Base-by-base conservation (phyloP, 1,140 invertebrate species). In the Telenomus remus region DNA sequence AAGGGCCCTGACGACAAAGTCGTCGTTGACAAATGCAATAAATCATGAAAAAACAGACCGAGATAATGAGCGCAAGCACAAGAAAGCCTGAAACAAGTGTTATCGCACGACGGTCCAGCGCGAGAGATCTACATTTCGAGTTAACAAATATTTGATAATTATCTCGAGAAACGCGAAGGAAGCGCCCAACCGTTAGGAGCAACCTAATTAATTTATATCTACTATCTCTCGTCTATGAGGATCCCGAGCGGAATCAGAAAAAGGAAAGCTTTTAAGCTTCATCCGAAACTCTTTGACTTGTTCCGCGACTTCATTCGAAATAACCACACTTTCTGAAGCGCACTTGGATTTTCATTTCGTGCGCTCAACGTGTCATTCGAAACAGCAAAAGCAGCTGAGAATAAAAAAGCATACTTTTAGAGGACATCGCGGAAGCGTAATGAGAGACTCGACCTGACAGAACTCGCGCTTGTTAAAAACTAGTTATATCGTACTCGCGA, bases 401-500 rank as follows among this genome's bases (percentile, higher is more conserved):
- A 49, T 68, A 68, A 68, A 77, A 55, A 76, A 77, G 49, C 42
- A 49, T 10, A 53, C 51, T 68, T 77, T 77, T 56, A 65, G 68
- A 72, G 69, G 75, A 72, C 69, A 77, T 72, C 35, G 64, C 69
- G 59, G n/a, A 61, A 55, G 49, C 75, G 60, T 78, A 78, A 78
- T 70, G 69, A 73, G 76, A 78, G 69, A 73, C 69, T 78, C 70
- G 70, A 78, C 65, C 65, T n/a, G 61, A 65, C 70, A 70, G 61
- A 78, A 78, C 65, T 78, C 44, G 57, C 46, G 70, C 76, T 78
- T 78, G 70, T 78, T 78, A 78, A 78, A 73, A 78, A 78, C 71
- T 74, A 74, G 71, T 74, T 78, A 78, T 76, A 68, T 59, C 63
- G 57, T 64, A 56, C 66, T 43, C 12, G 55, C 42, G 47, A 35